Base-by-base conservation (phyloP, 2,888 invertebrate genomes). In the Artemia sinica region DNA sequence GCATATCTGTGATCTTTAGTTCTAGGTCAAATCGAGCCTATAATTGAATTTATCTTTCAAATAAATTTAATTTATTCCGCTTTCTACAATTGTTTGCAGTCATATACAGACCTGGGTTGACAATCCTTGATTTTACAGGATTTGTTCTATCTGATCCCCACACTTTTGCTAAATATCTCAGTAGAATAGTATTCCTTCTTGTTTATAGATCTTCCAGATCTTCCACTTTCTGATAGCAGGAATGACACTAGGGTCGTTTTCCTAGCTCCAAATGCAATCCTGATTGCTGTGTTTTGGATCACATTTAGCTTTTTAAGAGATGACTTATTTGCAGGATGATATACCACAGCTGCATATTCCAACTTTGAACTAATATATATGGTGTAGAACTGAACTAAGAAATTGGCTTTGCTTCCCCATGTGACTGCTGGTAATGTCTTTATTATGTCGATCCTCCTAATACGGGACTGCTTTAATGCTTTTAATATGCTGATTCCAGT, bases 11-110 rank as follows among this genome's bases (percentile, higher is more conserved):
- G 13, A 52, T 52, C 14, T 52, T 52, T 2, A 52, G 14, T 14
- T n/a, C 58, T 14, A 52, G 13, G 13, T 14, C 58, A 52, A 52
- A 52, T 14, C 14, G 52, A 13, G 13, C 58, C 18, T 1, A 18
- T 18, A 18, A 18, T 18, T 18, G 18, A 18, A 18, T 18, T 18
- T 18, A 18, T 18, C 18, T 18, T 18, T 18, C 18, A 18, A 18
- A 18, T 18, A 18, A 18, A 18, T 18, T 18, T 18, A 18, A 18
- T 18, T 18, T 18, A 18, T 18, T 18, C 18, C 18, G 18, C 58
- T 52, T 52, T 52, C 14, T 52, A 52, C 58, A 52, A 13, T 6
- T 52, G 14, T 52, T 52, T 52, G 58, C 58, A n/a, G 58, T 52
- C 13, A 52, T 14, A 52, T n/a, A 13, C 58, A n/a, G 13, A 13